phyloP scores from a whole-genome alignment of 2,113 vertebrate genomes.

The Solenodon paradoxus region DNA sequence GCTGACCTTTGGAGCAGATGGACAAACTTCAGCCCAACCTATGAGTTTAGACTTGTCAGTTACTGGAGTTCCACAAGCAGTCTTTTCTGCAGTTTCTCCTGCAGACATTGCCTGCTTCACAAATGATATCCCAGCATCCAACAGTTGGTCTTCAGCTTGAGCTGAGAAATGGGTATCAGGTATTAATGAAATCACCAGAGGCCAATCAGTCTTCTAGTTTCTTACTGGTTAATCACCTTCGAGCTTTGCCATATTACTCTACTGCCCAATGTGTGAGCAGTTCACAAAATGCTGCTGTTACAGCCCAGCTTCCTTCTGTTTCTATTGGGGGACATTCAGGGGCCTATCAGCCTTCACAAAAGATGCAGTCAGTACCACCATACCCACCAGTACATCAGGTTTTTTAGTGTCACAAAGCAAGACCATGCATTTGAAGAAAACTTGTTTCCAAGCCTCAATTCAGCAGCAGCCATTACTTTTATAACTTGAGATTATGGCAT shows the following conservation, averaged over 20 bases:
- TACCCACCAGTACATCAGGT: conserved; percentile 57
- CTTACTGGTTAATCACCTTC: conserved; percentile 33
- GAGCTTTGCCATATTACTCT: conserved; percentile 35
- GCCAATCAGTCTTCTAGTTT: conserved; percentile 38
- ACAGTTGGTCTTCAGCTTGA: conserved; percentile 43
- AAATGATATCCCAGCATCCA: conserved; percentile 42
- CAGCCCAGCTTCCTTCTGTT: conserved; percentile 9
- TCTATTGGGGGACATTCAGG: conserved; percentile 54
- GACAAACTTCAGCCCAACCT: conserved; percentile 70
- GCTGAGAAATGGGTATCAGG: conserved; percentile 41
- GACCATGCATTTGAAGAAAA: conserved; percentile 66
- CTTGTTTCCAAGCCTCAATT: conserved; percentile 28
- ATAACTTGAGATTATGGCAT: conserved; percentile 45
- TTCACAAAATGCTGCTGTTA: background rate
- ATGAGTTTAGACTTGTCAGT: conserved; percentile 51
- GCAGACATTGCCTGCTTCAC: conserved; percentile 48
- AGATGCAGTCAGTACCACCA: background rate
- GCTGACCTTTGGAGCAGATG: conserved; percentile 80
- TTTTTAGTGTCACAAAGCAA: conserved; percentile 74
- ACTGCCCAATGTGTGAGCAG: conserved; percentile 49
- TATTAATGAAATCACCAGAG: conserved; percentile 21
- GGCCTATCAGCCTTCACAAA: conserved; percentile 12
- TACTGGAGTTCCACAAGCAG: conserved; percentile 70
- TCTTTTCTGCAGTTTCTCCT: conserved; percentile 55
- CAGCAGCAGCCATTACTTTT: conserved; percentile 67